A percentile compares a stretch with the other conserved stretches of the same genome.
Conservation (phyloP, 1,140 invertebrate species). For the Stratiolaelaps scimitus region DNA sequence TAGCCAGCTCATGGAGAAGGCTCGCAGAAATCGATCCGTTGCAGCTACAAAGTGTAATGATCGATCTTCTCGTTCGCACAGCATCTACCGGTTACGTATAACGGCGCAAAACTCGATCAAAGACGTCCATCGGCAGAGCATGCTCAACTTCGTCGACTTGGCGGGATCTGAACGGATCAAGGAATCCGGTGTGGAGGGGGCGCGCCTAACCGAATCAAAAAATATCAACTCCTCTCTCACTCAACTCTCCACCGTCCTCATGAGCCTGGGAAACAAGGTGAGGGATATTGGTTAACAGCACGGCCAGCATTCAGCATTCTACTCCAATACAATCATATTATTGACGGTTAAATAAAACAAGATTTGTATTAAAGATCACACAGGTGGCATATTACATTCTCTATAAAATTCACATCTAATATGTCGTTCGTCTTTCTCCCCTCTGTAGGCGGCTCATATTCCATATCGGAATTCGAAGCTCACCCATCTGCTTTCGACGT, state of each 20-base stretch:
- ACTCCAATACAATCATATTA: too few species aligned
- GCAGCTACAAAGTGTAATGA: slow-evolving; percentile 47
- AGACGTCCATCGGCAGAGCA: slow-evolving; percentile 44
- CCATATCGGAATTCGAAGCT: slow-evolving; percentile 48
- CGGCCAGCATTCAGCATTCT: too few species aligned
- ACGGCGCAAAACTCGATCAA: slow-evolving; percentile 44
- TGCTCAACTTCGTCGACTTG: slow-evolving; percentile 71
- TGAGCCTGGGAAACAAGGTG: slow-evolving; percentile 17
- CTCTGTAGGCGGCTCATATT: slow-evolving; percentile 38
- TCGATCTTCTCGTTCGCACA: slow-evolving; percentile 62
- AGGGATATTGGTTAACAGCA: too few species aligned
- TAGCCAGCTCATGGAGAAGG: neutral
- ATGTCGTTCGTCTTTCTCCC: too few species aligned
- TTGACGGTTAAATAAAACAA: too few species aligned
- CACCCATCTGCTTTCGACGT: slow-evolving; percentile 48
- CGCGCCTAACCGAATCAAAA: slow-evolving; percentile 68
- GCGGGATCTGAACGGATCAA: slow-evolving; percentile 78
- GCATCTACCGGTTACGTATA: slow-evolving; percentile 50
- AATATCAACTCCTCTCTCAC: slow-evolving; percentile 54
- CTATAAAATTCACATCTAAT: too few species aligned
- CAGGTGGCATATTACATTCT: too few species aligned
- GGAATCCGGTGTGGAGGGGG: slow-evolving; percentile 58
- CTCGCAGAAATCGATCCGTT: slow-evolving; percentile 48
- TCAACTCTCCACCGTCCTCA: neutral
- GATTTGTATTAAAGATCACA: too few species aligned